A percentile compares a stretch with the other conserved stretches of the same genome.
phyloP scores from a whole-genome alignment of 2,888 invertebrate genomes.

The Drosophila mimica region DNA sequence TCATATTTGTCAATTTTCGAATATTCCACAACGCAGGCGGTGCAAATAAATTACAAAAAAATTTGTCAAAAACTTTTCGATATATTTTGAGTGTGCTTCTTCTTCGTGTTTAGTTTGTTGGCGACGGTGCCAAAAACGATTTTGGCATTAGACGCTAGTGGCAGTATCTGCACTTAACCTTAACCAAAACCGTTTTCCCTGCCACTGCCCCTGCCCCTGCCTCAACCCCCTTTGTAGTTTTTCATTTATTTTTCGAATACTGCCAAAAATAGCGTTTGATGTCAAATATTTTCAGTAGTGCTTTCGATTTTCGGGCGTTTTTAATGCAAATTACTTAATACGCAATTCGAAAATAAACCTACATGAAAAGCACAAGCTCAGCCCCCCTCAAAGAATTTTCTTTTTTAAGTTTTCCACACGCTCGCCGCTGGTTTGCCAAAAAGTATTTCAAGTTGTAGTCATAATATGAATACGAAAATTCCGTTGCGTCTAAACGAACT shows the following conservation, averaged over 20 bases:
- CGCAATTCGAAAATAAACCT: constrained; percentile 39
- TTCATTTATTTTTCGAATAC: constrained; percentile 13
- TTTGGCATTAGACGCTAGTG: constrained; percentile 56
- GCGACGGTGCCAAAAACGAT: constrained; percentile 64
- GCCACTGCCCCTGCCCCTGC: not conserved
- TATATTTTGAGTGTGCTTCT: constrained; percentile 14
- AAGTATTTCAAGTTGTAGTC: constrained; percentile 38
- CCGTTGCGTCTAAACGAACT: constrained; percentile 51
- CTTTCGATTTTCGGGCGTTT: constrained; percentile 13
- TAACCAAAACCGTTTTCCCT: constrained; percentile 44
- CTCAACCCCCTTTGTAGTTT: not conserved
- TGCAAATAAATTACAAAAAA: constrained; percentile 59
- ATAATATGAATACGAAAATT: constrained; percentile 34
- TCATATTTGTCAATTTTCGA: constrained; percentile 22
- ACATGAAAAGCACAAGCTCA: constrained; percentile 13
- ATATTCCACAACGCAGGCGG: constrained; percentile 21
- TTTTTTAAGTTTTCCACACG: constrained; percentile 47
- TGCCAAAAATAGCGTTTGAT: constrained; percentile 60
- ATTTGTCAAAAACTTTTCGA: constrained; percentile 64
- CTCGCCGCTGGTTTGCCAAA: constrained; percentile 43
- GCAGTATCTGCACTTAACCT: constrained; percentile 71
- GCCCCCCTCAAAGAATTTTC: constrained; percentile 4
- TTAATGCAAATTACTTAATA: constrained; percentile 68
- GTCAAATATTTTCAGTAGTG: constrained; percentile 39
- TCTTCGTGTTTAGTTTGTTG: constrained; percentile 44